Base-by-base conservation (phyloP, 2,113 vertebrate genomes). In the Antennarius striatus region DNA sequence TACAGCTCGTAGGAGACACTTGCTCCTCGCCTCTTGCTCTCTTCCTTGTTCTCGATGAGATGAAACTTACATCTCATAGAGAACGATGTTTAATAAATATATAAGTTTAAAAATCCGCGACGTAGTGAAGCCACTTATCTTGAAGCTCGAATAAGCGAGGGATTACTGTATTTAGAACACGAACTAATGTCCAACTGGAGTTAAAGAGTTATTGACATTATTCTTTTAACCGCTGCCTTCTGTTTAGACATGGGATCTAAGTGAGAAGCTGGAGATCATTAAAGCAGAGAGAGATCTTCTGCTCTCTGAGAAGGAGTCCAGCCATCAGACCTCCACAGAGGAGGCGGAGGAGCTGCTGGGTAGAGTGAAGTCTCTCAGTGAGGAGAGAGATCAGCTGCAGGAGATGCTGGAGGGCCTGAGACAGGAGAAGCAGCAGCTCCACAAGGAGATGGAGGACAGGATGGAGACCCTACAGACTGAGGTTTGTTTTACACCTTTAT, bases 341-440 rank as follows among this genome's bases (percentile, higher is more conserved):
- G 68, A 90, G 60, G 42, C 47, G 42, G 56, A 86, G 60, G 6
- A 65, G 56, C 74, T 82, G 17, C 65, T 52, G 55, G 4, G 52
- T 52, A 75, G 63, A 29, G 15, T 83, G 43, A 62, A 39, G 0
- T 30, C 68, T 13, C 65, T 88, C 48, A 53, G 42, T 5, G 75
- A 86, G 72, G 84, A 91, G 14, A 64, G 53, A 13, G 54, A 79
- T 29, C 30, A 79, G 69, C 73, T 84, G 45, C 79, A 65, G 62
- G 28, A 77, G 55, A 53, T 22, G 0, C 63, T 86, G 70, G 51
- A 76, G 55, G 49, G 1, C 1, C 56, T 80, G 65, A 76, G 53
- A 8, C 49, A 50, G 56, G 85, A 89, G 73, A 86, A 67, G 39
- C 13, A 47, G 47, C 71, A 78, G 55, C 62, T 83, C 30, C 51